A percentile compares a stretch with the other conserved stretches of the same genome.
Conservation (phyloP, 2,888 invertebrate species). For the Cabera pusaria region DNA sequence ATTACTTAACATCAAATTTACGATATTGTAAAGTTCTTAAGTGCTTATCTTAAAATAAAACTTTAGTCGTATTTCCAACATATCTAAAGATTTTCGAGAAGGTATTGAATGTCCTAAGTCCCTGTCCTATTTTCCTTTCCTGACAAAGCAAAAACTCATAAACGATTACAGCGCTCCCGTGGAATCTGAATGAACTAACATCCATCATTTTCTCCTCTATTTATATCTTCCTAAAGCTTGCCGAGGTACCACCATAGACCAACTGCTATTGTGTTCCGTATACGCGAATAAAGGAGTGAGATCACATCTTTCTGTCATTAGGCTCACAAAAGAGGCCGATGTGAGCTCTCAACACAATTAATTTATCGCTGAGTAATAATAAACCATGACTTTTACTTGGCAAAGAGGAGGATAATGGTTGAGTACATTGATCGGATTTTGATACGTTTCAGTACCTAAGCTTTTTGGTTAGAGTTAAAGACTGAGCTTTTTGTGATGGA, state of each 20-base stretch:
- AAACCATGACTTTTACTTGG: constrained; percentile 58
- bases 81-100: too few species aligned
- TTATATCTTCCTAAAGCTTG: constrained; percentile 15
- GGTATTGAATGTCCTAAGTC: too few species aligned
- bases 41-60: too few species aligned
- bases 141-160: too few species aligned
- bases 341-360: constrained; percentile 52
- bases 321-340: constrained; percentile 24
- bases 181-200: neutral
- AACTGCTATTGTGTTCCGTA: constrained; percentile 18
- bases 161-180: too few species aligned
- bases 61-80: too few species aligned
- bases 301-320: constrained; percentile 34
- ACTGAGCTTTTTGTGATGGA: too few species aligned
- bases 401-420: constrained; percentile 27
- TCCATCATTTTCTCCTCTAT: constrained; percentile 14
- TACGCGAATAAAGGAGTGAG: constrained; percentile 23
- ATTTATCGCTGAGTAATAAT: constrained; percentile 54
- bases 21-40: too few species aligned
- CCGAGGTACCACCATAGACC: constrained; percentile 5
- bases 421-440: constrained; percentile 17
- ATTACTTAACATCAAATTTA: too few species aligned
- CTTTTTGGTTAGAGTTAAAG: too few species aligned
- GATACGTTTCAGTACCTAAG: constrained; percentile 2
- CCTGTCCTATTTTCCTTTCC: too few species aligned